Base-by-base conservation (phyloP, 1,140 invertebrate species). In the Ectropis grisescens region DNA sequence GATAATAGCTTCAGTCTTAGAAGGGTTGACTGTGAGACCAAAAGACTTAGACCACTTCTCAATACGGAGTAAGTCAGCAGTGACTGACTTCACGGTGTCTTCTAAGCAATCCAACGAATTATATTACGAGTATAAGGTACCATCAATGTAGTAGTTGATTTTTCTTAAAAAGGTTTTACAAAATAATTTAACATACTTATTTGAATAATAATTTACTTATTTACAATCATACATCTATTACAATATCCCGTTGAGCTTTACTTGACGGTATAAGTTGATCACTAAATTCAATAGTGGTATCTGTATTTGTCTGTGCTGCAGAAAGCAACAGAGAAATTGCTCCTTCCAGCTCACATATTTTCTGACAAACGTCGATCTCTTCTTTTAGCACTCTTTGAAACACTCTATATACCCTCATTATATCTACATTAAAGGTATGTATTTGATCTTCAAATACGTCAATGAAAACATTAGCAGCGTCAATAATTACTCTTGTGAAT, bases 381-480 rank as follows among this genome's bases (percentile, higher is more conserved):
- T 86, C 82, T 16, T 85, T 70, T 11, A 95, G 62, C 47, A 87
- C 84, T 27, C 85, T 59, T 13, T 84, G 78, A 4, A 96, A 74
- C 5, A 83, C 59, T 28, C 75, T 71, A 33, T 93, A 86, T 26
- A 89, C 72, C 31, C 84, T 76, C 38, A 87, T 71, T 12, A 90
- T 76, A 33, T 86, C 79, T 13, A 86, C 75, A 6, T 84, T 82
- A 41, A 87, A 81, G 41, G 70, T 67, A 22, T 85, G 76, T 7
- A 90, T 57, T 54, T 74, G 70, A 41, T 86, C 83, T 53, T 90
- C 89, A 64, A 89, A 92, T 1, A 91, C 83, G 75, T 93, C 92
- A 47, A 95, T 61, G 29, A 95, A 83, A 24, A 88, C 82, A 76
- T 90, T 88, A 16, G 87, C 80, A 13, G 93, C 89, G 82, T 93